These are phyloP conservation scores for Electrona antarctica DNA, from an alignment of 2,113 vertebrate species.

Conservation along the genomic window DNA sequence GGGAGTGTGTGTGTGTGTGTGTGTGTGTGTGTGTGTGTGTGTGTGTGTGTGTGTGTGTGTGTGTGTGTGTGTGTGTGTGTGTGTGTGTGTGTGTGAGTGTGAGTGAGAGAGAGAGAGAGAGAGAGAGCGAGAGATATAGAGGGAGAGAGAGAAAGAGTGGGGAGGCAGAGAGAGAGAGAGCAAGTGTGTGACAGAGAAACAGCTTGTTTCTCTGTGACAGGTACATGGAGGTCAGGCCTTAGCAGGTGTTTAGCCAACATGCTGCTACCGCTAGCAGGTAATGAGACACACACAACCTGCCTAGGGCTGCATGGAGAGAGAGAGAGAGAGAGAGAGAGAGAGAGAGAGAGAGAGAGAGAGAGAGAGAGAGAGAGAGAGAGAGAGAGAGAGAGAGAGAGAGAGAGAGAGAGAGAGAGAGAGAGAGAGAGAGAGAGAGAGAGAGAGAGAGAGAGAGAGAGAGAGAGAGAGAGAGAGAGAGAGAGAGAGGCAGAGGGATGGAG, in stretches of 20 bases:
- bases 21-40: too few species aligned
- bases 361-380: too few species aligned
- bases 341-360: too few species aligned
- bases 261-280: conserved; percentile 28
- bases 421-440: background rate
- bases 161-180: conserved; percentile 7
- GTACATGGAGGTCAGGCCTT: conserved; percentile 58
- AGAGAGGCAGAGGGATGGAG: too few species aligned
- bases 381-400: too few species aligned
- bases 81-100: too few species aligned
- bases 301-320: background rate
- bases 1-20: background rate
- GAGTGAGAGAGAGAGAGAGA: background rate
- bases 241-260: conserved; percentile 55
- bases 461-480: too few species aligned
- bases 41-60: too few species aligned
- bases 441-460: background rate
- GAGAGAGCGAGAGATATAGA: conserved; percentile 10
- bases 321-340: too few species aligned
- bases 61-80: too few species aligned
- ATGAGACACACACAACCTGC: conserved; percentile 12
- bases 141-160: conserved; percentile 20
- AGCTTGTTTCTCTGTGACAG: conserved; percentile 54
- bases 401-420: background rate
- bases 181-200: conserved; percentile 14